Evolutionary conservation across 2,113 vertebrate genomes (phyloP).

Genomic region (Chaenogobius annularis): DNA sequence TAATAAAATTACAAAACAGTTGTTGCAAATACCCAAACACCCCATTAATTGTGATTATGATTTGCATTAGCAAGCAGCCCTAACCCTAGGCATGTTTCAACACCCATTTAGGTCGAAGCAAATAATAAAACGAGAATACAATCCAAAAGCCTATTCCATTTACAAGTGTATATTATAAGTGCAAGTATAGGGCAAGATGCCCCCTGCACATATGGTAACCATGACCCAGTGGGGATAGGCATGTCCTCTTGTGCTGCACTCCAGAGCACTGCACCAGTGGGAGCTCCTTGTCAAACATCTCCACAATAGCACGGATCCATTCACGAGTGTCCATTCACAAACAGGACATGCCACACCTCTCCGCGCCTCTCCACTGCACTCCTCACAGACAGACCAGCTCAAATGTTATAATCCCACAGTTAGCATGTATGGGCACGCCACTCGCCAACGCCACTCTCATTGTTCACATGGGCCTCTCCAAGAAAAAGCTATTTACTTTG

Average conservation of each 20-base stretch:
- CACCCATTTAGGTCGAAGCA: not conserved
- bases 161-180: not conserved
- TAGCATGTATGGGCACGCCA: constrained; percentile 56
- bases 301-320: not conserved
- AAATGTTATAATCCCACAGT: constrained; percentile 56
- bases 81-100: not conserved
- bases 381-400: constrained; percentile 39
- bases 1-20: not conserved
- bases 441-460: constrained; percentile 22
- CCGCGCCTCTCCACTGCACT: constrained; percentile 18
- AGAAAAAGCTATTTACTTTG: constrained; percentile 46
- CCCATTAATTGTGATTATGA: too few species aligned
- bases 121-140: not conserved
- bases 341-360: constrained; percentile 15
- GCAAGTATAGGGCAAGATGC: not conserved
- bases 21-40: not conserved
- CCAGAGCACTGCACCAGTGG: constrained; percentile 9
- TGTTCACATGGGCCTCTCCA: constrained; percentile 38
- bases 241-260: constrained; percentile 2
- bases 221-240: not conserved
- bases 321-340: constrained; percentile 3
- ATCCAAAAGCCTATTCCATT: not conserved
- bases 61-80: too few species aligned
- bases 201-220: not conserved
- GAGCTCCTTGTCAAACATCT: constrained; percentile 8